Conservation (phyloP, 37 sponge, comb jelly and placozoan species). For the Diacarnus erythraeanus region DNA sequence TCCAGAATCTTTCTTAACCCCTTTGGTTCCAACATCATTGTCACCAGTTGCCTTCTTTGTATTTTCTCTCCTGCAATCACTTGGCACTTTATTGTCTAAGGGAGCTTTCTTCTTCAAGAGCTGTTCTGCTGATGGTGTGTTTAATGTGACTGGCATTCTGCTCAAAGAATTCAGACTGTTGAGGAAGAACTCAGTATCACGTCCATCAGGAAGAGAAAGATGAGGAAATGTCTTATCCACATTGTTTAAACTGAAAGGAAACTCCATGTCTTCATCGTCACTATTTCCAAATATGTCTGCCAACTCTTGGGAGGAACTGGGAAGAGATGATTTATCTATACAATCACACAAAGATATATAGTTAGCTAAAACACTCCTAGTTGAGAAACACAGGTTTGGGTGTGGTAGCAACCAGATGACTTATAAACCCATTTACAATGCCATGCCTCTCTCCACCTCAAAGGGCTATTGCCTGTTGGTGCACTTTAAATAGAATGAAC, state of each 20-base stretch:
- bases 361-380: too few species aligned
- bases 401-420: too few species aligned
- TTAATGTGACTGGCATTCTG: slow-evolving; percentile 1
- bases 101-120: neutral
- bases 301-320: slow-evolving; percentile 43
- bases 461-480: neutral
- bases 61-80: too few species aligned
- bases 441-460: too few species aligned
- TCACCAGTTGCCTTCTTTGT: slow-evolving; percentile 5
- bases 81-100: neutral
- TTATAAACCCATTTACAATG: too few species aligned
- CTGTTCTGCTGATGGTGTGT: neutral
- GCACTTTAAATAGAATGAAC: slow-evolving; percentile 11
- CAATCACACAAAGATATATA: too few species aligned
- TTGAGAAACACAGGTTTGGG: too few species aligned
- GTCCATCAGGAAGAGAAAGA: neutral
- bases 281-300: slow-evolving; percentile 74
- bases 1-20: neutral
- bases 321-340: slow-evolving; percentile 37
- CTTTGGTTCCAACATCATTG: neutral
- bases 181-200: neutral
- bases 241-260: slow-evolving; percentile 24
- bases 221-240: slow-evolving; percentile 12
- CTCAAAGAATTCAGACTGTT: slow-evolving; percentile 10
- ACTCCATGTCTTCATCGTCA: slow-evolving; percentile 59